These are phyloP conservation scores for Erpornis zantholeuca DNA, from an alignment of 2,113 vertebrate genomes.

Conservation along the genomic window DNA sequence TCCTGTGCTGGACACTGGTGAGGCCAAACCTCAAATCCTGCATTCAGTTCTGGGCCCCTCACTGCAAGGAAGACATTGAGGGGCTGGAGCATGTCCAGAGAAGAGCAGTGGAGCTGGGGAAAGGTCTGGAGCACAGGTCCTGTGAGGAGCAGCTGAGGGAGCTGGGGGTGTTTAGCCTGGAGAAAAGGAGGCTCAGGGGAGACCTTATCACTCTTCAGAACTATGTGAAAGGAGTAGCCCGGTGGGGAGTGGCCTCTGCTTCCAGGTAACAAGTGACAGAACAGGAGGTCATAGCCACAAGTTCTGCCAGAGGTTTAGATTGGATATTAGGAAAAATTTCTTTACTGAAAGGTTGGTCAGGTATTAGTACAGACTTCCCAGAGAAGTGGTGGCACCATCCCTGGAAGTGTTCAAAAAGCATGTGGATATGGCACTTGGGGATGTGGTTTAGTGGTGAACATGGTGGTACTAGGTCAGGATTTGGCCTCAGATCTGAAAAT, in stretches of 20 bases:
- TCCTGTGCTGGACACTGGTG: neutral
- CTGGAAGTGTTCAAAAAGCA: neutral
- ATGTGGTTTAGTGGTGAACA: neutral
- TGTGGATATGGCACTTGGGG: neutral
- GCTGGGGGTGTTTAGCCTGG: neutral
- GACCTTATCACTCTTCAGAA: neutral
- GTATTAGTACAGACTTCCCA: neutral
- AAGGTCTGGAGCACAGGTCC: neutral
- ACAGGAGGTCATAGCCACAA: neutral
- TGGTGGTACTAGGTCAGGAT: neutral
- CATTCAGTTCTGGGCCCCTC: neutral
- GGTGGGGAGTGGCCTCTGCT: neutral
- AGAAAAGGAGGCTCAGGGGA: neutral
- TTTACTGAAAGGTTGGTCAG: neutral
- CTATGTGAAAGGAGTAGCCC: neutral
- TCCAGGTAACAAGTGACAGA: neutral
- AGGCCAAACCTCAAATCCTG: neutral
- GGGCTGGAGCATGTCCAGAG: fast-evolving
- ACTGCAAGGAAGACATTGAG: neutral
- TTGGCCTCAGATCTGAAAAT: neutral
- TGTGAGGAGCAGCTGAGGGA: neutral
- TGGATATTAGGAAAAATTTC: neutral
- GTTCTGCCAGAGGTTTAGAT: neutral
- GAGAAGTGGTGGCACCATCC: neutral
- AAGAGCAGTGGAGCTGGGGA: neutral